A percentile compares a stretch with the other conserved stretches of the same genome.
These are phyloP conservation scores for Clarias magur DNA, from an alignment of 2,113 vertebrate species.

Conservation along the genomic window DNA sequence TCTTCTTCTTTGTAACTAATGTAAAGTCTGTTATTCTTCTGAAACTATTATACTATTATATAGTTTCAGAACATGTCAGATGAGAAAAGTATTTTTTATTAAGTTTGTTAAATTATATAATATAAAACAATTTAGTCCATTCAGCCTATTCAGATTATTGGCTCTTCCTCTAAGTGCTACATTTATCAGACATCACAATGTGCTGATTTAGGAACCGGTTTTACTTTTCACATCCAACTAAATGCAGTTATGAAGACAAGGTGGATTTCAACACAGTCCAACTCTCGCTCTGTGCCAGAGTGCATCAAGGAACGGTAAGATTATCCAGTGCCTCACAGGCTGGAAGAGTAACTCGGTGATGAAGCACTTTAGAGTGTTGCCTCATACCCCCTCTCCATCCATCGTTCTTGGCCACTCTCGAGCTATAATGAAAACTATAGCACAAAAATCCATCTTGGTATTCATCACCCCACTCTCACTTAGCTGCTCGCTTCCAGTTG, in stretches of 20 bases:
- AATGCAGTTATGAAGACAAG: constrained; percentile 21
- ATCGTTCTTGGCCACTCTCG: constrained; percentile 16
- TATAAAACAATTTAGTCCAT: background rate
- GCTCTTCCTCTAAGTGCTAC: background rate
- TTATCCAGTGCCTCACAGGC: constrained; percentile 5
- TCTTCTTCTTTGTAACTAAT: background rate
- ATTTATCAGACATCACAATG: background rate
- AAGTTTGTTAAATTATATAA: background rate
- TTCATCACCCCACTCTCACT: constrained; percentile 30
- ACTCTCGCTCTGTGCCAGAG: background rate
- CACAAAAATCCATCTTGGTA: constrained; percentile 41
- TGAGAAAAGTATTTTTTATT: background rate
- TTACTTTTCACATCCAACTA: constrained; percentile 12
- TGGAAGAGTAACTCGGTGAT: background rate
- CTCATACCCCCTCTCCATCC: constrained; percentile 12
- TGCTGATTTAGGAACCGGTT: constrained; percentile 7
- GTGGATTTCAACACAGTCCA: constrained; percentile 1
- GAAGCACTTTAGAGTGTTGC: background rate
- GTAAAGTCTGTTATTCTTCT: background rate
- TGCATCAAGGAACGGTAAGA: background rate
- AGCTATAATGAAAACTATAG: constrained; percentile 16
- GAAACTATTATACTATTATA: too few relatives aligned
- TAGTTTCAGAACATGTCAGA: background rate
- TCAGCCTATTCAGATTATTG: background rate
- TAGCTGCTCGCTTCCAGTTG: constrained; percentile 47